A percentile compares a stretch with the other conserved stretches of the same genome.
Conservation (phyloP, 2,888 invertebrate genomes). For the Xestoiulus laeticollis region DNA sequence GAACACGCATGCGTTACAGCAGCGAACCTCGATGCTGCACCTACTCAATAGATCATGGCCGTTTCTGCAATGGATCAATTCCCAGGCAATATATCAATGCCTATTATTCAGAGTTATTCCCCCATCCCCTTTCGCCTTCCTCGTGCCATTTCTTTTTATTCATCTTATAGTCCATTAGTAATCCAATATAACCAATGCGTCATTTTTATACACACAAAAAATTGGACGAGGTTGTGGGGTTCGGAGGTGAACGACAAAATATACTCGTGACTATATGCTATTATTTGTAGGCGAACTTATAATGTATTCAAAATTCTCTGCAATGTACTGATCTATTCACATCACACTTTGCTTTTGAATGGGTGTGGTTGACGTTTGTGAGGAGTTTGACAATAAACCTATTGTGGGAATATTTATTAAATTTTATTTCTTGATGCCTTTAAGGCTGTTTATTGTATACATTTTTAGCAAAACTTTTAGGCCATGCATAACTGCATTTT, state of each 20-base stretch:
- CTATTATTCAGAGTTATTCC: neutral
- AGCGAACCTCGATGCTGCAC: neutral
- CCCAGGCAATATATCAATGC: neutral
- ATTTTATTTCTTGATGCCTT: no score
- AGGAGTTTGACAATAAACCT: neutral
- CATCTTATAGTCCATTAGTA: neutral
- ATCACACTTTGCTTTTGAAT: neutral
- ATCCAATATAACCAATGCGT: slow-evolving; percentile 11
- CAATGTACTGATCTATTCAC: neutral
- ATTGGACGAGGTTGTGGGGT: neutral
- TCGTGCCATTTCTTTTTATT: neutral
- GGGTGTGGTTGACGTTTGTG: no score
- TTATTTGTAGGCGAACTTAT: no score
- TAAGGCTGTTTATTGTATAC: no score
- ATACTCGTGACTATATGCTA: neutral
- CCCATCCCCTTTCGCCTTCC: neutral
- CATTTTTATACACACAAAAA: neutral
- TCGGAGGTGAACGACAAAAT: neutral
- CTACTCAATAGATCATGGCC: neutral
- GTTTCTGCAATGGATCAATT: slow-evolving; percentile 9
- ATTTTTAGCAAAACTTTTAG: no score
- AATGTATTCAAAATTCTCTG: neutral
- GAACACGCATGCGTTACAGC: neutral
- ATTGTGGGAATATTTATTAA: neutral
- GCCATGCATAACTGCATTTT: no score